Base-by-base conservation (phyloP, 2,113 vertebrate genomes). In the Chamaea fasciata region DNA sequence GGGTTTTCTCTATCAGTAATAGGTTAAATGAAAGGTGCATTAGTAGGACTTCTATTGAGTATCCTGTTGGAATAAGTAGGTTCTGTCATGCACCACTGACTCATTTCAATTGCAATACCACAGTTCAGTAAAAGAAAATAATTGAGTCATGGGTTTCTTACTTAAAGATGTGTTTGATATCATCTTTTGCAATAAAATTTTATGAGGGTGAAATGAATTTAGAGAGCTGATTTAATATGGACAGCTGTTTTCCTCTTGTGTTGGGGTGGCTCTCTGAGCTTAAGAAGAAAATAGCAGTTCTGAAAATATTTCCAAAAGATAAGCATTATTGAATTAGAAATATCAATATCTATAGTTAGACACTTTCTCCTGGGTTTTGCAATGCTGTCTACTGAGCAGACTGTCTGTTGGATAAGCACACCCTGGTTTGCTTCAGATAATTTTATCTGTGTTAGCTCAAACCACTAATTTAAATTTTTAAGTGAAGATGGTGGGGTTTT, bases 51-150 rank as follows among this genome's bases (percentile, higher is more conserved):
- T 95, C 91, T 92, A 91, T 92, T 87, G 93, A 96, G 87, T 89
- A 80, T 87, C 87, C 87, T 79, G n/a, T 95, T 94, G 94, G 73
- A 95, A 60, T 95, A 94, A 95, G 93, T 95, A 79, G 94, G 56
- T 95, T 95, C 81, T 94, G 95, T 95, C 89, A 91, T 94, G 93
- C 93, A 89, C 94, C 63, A 62, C 80, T 96, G 95, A 95, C 87
- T 96, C 95, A 96, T 95, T 95, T 95, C 92, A 92, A 87, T 95
- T 95, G 94, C 81, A 95, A 97, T 87, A 95, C 83, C 84, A 94
- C 89, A 95, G 89, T 89, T 95, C 87, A 91, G 95, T 91, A 94
- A 95, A 95, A 94, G 74, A 91, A 95, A 95, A 94, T 96, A 94
- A 95, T 95, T 92, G 94, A 96, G 93, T 96, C 95, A 89, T 95